Base-by-base conservation (phyloP, 2,113 vertebrate species). In the Myotis davidii region DNA sequence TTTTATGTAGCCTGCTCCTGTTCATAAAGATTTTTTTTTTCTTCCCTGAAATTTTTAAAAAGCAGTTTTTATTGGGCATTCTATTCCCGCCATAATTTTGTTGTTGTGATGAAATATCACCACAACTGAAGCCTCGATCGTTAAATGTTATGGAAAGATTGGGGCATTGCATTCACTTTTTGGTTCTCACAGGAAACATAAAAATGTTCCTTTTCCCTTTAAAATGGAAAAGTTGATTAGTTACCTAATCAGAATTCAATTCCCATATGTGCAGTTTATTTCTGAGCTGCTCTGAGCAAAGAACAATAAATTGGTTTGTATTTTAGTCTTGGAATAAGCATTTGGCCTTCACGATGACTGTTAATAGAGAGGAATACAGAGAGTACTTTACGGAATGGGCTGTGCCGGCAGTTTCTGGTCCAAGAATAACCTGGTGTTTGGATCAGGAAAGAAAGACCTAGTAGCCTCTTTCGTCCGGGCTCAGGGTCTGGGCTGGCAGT, bases 121-220 rank as follows among this genome's bases (percentile, higher is more conserved):
- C 42, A 42, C n/a, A 50, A 37, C 10, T 64, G 3, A 56, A 73
- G 82, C 25, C 18, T 90, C 6, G 29, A 42, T 87, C n/a, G 37
- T 74, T 42, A 73, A 70, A 59, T 87, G 67, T 76, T 77, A 78
- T 93, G 56, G 59, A 70, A 64, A 52, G 64, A 73, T 37, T 17
- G 56, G 69, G 45, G 34, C 54, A 61, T 54, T 32, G 42, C 48
- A 59, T 78, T 84, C 29, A 76, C 56, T 72, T 86, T 87, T 79
- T 48, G 59, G 50, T 85, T 94, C n/a, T 82, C 59, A 76, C 64
- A 12, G 34, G 34, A 91, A 85, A 86, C 76, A 85, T 79, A 18
- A 64, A 91, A 77, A 65, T 82, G 12, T 95, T 94, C 82, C n/a
- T 96, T 72, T 84, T 65, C 25, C 50, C 65, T 94, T 96, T 91